Percentiles rank a stretch among this genome's conserved stretches.
Evolutionary conservation across 1,140 invertebrate species (phyloP).

Genomic region (Drosophila rufa): DNA sequence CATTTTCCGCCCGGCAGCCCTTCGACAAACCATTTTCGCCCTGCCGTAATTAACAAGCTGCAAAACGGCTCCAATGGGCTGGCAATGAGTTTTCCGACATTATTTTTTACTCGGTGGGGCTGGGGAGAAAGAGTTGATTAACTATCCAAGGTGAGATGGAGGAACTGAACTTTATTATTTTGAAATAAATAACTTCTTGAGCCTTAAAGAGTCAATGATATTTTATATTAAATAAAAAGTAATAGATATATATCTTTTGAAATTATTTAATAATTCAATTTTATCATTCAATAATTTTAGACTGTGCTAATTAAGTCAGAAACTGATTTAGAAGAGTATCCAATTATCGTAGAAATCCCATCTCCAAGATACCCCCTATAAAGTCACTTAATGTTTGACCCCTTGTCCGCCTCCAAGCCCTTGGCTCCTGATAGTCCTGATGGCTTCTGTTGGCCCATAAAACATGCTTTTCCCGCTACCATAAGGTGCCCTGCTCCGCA

Average conservation of each 20-base stretch:
- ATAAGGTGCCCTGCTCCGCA: conserved; percentile 42
- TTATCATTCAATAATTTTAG: too few relatives aligned
- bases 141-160: background rate
- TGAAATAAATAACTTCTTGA: background rate
- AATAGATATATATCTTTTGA: too few relatives aligned
- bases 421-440: conserved; percentile 31
- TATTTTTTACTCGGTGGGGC: conserved; percentile 3
- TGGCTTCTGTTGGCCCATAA: conserved; percentile 62
- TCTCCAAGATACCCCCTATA: background rate
- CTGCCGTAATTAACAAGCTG: conserved; percentile 70
- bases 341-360: background rate
- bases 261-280: too few relatives aligned
- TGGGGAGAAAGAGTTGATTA: background rate
- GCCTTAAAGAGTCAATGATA: background rate
- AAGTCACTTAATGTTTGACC: conserved; percentile 41
- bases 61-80: conserved; percentile 60
- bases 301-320: background rate
- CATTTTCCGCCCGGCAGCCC: conserved; percentile 12
- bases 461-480: conserved; percentile 63
- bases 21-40: conserved; percentile 32
- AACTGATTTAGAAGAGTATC: conserved; percentile 8
- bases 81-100: conserved; percentile 52
- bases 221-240: background rate
- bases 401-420: background rate
- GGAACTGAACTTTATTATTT: background rate